These are phyloP conservation scores for Sparidentex hasta DNA, from an alignment of 2,797 vertebrate species.

Conservation along the genomic window DNA sequence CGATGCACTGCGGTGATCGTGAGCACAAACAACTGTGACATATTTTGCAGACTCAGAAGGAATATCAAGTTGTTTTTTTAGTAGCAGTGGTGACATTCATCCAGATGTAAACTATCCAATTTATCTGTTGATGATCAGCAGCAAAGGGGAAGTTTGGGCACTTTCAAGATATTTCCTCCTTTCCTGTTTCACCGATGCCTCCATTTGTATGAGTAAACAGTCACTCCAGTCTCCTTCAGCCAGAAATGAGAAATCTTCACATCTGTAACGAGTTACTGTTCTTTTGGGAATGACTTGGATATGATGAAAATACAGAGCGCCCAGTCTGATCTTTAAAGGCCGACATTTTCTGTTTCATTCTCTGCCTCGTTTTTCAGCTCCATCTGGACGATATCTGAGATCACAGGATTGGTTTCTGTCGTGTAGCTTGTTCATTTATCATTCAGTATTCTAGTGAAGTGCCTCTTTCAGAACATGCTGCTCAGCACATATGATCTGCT, in stretches of 20 bases:
- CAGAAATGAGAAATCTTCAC: conserved; percentile 8
- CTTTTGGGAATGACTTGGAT: conserved; percentile 8
- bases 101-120: not conserved
- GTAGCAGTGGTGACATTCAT: not conserved
- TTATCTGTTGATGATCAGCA: conserved; percentile 7
- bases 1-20: not conserved
- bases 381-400: not conserved
- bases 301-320: conserved; percentile 1
- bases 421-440: conserved; percentile 1
- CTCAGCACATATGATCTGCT: no score
- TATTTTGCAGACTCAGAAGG: not conserved
- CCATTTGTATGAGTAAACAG: conserved; percentile 4
- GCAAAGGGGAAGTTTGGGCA: conserved; percentile 5
- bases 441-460: not conserved
- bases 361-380: not conserved
- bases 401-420: no score
- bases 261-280: conserved; percentile 4
- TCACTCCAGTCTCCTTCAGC: not conserved
- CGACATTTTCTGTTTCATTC: conserved; percentile 1
- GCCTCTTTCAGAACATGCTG: no score
- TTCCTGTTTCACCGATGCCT: not conserved
- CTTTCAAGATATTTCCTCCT: not conserved
- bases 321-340: not conserved
- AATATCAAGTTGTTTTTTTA: not conserved
- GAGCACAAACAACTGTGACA: not conserved